Percentiles rank a stretch among this genome's conserved stretches.
phyloP scores from a whole-genome alignment of 2,888 invertebrate genomes.

The Troides oblongomaculatus region DNA sequence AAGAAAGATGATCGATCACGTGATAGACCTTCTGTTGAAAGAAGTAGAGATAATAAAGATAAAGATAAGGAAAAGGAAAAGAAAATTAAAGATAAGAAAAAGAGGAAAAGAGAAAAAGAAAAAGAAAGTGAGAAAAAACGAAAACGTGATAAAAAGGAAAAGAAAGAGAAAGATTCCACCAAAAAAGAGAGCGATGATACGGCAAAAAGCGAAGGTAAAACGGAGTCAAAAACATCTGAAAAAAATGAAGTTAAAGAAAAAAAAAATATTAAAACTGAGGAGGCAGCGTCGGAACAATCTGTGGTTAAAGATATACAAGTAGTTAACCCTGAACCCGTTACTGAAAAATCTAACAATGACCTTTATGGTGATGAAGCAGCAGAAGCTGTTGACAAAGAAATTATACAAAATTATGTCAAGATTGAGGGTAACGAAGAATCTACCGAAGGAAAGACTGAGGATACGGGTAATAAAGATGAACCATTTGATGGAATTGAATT shows the following conservation, averaged over 20 bases:
- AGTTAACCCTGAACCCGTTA: slow-evolving; percentile 38
- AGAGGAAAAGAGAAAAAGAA: slow-evolving; percentile 73
- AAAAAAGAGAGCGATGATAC: slow-evolving; percentile 45
- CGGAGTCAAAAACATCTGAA: slow-evolving; percentile 33
- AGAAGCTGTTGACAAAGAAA: slow-evolving; percentile 78
- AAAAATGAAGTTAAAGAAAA: slow-evolving; percentile 37
- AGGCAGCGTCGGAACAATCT: slow-evolving; percentile 32
- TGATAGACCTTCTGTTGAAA: slow-evolving; percentile 68
- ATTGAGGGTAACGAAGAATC: slow-evolving; percentile 49
- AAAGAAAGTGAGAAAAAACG: slow-evolving; percentile 74
- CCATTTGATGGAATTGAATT: slow-evolving; percentile 80
- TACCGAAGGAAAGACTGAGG: slow-evolving; percentile 49
- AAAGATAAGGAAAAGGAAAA: slow-evolving; percentile 76
- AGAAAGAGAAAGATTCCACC: slow-evolving; percentile 67
- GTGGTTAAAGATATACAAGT: slow-evolving; percentile 40
- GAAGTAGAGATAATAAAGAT: slow-evolving; percentile 64
- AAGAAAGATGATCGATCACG: slow-evolving; percentile 74
- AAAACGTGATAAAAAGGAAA: slow-evolving; percentile 78
- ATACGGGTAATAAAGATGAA: slow-evolving; percentile 70
- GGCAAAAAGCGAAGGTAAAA: slow-evolving; percentile 38
- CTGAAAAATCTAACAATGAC: slow-evolving; percentile 52
- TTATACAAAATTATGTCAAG: slow-evolving; percentile 80
- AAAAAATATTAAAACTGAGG: slow-evolving; percentile 1
- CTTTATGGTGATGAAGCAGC: slow-evolving; percentile 78
- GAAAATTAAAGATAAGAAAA: slow-evolving; percentile 72